Base-by-base conservation (phyloP, 2,888 invertebrate species). In the Digitonthophagus gazella region DNA sequence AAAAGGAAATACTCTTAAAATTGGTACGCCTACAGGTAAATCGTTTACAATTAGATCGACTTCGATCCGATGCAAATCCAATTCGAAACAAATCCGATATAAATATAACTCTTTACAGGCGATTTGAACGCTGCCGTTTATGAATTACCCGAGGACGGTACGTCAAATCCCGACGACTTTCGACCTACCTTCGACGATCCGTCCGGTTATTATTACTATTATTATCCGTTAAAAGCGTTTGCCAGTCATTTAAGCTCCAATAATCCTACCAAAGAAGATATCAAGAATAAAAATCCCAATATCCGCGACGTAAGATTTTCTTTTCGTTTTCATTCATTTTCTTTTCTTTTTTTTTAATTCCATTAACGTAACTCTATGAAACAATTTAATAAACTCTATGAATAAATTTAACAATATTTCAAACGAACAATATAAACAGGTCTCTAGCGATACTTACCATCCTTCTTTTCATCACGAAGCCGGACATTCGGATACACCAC, bases 151-250 rank as follows among this genome's bases (percentile, higher is more conserved):
- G 77, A 77, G 14, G 68, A 69, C 14, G 20, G 15, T 57, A 8
- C 63, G 2, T 44, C 28, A 44, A 44, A 44, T 44, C 65, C 68
- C 58, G 72, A 72, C 20, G 67, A 69, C 3, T 44, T 44, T 44
- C 18, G 67, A 3, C 66, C 68, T 2, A 70, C 55, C 44, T 55
- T 58, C 11, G 68, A 65, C 2, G 68, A 70, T 11, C 6, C 70
- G 8, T 65, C 67, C 2, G 70, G 65, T 20, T 85, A 84, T 76
- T 84, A 84, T 74, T 87, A 86, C 74, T 86, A 86, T 75, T 86
- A 85, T 76, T 86, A 85, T 73, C 86, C 86, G 0, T 75, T 86
- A 65, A 85, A 85, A 73, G 84, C 83, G 68, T 85, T 44, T 44
- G 28, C 28, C 11, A 44, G 28, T 44, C 28, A 44, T 44, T 44